These are phyloP conservation scores for Ostrea edulis DNA, from an alignment of 1,140 invertebrate genomes.

Conservation along the genomic window DNA sequence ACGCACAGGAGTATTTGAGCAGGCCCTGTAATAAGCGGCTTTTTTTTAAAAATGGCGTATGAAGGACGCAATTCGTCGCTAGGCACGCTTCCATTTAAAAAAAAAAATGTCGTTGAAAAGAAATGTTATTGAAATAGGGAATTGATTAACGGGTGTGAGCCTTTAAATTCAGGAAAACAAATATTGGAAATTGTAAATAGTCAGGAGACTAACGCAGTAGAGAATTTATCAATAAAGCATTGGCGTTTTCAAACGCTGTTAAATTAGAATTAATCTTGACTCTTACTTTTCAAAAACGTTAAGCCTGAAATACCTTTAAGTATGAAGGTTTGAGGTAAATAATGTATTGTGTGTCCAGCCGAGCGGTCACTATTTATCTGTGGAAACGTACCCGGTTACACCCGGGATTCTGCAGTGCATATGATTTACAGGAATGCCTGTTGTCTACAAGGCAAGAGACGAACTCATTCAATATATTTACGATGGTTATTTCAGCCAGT, in stretches of 20 bases:
- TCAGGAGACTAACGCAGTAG: background rate
- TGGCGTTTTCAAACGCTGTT: background rate
- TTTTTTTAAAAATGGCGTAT: background rate
- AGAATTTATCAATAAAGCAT: constrained; percentile 4
- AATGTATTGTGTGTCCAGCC: background rate
- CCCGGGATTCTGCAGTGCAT: too few relatives aligned
- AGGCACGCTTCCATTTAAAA: constrained; percentile 27
- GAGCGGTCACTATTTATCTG: too few relatives aligned
- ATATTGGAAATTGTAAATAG: constrained; percentile 30
- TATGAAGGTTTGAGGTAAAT: background rate
- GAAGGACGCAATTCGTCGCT: constrained; percentile 7
- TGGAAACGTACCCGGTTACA: too few relatives aligned
- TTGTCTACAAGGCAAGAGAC: too few relatives aligned
- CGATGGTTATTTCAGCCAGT: too few relatives aligned
- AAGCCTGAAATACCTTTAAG: background rate
- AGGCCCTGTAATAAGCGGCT: background rate
- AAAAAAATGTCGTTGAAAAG: constrained; percentile 13
- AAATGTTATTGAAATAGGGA: constrained; percentile 11
- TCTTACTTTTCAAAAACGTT: background rate
- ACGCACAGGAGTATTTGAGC: background rate
- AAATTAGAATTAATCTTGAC: background rate
- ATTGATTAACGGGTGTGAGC: constrained; percentile 9
- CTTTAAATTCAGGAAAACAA: constrained; percentile 36
- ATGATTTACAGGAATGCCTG: too few relatives aligned
- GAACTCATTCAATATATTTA: too few relatives aligned